phyloP scores from a whole-genome alignment of 2,888 invertebrate species.

The Ormia ochracea region DNA sequence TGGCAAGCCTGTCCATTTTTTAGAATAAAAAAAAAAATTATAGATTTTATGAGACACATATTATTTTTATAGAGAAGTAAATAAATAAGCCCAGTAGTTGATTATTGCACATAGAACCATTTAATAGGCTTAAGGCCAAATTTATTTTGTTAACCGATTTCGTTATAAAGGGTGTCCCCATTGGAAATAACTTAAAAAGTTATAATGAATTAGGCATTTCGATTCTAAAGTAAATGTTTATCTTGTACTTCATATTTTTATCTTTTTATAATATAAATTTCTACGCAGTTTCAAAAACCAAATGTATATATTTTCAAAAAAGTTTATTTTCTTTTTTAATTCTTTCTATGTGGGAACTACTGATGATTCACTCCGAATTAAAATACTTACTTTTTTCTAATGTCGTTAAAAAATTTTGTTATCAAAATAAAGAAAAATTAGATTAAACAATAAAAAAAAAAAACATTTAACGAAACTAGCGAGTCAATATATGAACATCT shows the following conservation, averaged over 20 bases:
- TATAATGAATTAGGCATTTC: too few relatives aligned
- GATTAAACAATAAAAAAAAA: background rate
- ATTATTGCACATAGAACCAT: background rate
- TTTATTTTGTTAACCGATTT: background rate
- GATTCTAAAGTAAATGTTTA: too few relatives aligned
- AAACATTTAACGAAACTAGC: background rate
- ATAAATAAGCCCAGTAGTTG: background rate
- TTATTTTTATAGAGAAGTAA: background rate
- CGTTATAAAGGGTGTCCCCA: too few relatives aligned
- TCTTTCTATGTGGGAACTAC: too few relatives aligned
- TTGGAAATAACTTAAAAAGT: too few relatives aligned
- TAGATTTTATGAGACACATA: background rate
- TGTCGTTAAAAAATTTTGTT: background rate
- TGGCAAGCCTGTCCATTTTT: background rate
- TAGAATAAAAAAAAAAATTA: background rate
- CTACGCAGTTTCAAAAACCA: too few relatives aligned
- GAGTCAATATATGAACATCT: slow-evolving; percentile 42
- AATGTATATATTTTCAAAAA: too few relatives aligned
- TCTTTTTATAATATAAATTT: too few relatives aligned
- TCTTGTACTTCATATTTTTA: too few relatives aligned
- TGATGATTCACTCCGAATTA: too few relatives aligned
- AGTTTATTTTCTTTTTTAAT: too few relatives aligned
- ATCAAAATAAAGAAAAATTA: background rate
- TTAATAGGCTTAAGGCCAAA: background rate
- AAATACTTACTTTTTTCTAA: background rate